A percentile compares a stretch with the other conserved stretches of the same genome.
phyloP scores from a whole-genome alignment of 2,113 vertebrate species.

The Hippocampus abdominalis region DNA sequence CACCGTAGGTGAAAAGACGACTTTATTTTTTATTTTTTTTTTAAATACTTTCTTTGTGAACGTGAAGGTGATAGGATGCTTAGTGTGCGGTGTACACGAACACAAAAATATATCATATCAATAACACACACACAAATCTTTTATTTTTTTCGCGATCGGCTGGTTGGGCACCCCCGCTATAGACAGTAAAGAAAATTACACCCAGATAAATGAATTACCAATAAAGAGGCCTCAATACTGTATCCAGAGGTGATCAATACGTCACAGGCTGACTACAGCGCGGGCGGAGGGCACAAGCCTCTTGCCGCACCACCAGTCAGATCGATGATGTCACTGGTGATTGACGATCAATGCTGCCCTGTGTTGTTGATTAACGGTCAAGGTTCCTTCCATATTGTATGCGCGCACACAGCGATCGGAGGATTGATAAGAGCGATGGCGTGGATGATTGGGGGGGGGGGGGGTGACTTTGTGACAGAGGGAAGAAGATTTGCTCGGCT shows the following conservation, averaged over 20 bases:
- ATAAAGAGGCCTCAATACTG: slow-evolving; percentile 65
- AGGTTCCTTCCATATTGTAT: neutral
- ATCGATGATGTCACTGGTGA: slow-evolving; percentile 65
- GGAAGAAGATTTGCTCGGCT: slow-evolving; percentile 50
- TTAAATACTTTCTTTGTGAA: too few species aligned
- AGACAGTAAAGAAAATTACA: slow-evolving; percentile 69
- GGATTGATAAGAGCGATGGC: slow-evolving; percentile 58
- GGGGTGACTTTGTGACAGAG: slow-evolving; percentile 36
- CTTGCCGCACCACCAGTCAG: slow-evolving; percentile 28
- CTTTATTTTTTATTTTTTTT: too few species aligned
- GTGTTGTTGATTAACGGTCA: slow-evolving; percentile 14
- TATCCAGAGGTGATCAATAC: slow-evolving; percentile 60
- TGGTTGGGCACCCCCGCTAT: too few species aligned
- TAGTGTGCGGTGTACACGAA: too few species aligned
- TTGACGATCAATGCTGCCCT: slow-evolving; percentile 49
- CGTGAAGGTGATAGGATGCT: too few species aligned
- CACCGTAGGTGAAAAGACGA: too few species aligned
- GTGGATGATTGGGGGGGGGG: slow-evolving; percentile 44
- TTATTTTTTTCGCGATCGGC: too few species aligned
- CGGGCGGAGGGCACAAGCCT: slow-evolving; percentile 37
- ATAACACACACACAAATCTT: too few species aligned
- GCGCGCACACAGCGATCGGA: slow-evolving; percentile 40
- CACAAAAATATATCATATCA: too few species aligned
- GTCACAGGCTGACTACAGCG: slow-evolving; percentile 39
- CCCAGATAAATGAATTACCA: slow-evolving; percentile 69